These are phyloP conservation scores for Biston stratarius DNA, from an alignment of 2,888 invertebrate genomes.

Conservation along the genomic window DNA sequence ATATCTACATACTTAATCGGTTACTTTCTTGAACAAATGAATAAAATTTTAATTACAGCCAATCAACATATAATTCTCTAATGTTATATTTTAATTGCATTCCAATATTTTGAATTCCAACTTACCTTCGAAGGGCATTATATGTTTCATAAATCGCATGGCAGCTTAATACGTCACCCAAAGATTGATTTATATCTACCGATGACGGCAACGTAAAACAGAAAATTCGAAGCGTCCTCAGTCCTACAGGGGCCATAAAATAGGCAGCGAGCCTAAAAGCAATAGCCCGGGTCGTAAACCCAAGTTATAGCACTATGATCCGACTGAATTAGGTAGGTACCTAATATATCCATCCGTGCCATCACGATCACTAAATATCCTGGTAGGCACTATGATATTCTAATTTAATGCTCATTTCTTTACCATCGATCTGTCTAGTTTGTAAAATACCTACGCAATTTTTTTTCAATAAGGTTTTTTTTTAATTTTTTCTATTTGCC, in stretches of 20 bases:
- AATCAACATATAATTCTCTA: not conserved
- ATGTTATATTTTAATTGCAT: conserved; percentile 14
- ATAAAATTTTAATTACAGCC: not conserved
- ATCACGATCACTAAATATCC: not conserved
- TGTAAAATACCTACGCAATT: too few relatives aligned
- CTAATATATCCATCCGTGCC: conserved; percentile 1
- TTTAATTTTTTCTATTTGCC: too few relatives aligned
- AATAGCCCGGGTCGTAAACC: conserved; percentile 54
- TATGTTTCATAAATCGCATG: conserved; percentile 2
- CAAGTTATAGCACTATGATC: conserved; percentile 39
- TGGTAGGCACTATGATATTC: not conserved
- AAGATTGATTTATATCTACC: conserved; percentile 8
- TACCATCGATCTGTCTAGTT: not conserved
- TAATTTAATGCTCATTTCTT: not conserved
- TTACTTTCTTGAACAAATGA: conserved; percentile 1
- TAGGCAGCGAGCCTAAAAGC: conserved; percentile 54
- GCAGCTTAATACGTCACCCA: not conserved
- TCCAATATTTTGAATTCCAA: conserved; percentile 9
- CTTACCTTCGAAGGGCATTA: not conserved
- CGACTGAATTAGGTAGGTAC: conserved; percentile 27
- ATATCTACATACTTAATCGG: not conserved
- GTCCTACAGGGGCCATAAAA: conserved; percentile 49
- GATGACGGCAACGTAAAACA: conserved; percentile 12
- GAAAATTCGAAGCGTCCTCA: conserved; percentile 42
- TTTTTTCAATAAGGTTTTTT: too few relatives aligned